Base-by-base conservation (phyloP, 2,888 invertebrate genomes). In the Orthosia gothica region DNA sequence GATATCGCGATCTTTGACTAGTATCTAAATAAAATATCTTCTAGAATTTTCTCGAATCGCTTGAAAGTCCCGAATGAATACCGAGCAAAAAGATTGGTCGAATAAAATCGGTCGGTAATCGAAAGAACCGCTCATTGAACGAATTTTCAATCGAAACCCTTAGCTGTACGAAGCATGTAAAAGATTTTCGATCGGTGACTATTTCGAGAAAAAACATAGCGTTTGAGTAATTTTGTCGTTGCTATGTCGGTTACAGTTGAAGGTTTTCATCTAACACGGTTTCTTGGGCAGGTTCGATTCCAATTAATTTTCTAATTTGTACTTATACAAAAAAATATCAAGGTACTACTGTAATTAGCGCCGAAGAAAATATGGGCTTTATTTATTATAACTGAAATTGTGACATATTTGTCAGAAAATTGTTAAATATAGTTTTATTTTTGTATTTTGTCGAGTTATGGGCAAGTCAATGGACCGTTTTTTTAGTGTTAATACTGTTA, bases 161-260 rank as follows among this genome's bases (percentile, higher is more conserved):
- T 70, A 76, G 67, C 32, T 59, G 62, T 26, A 54, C 66, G 45
- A 62, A 64, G 62, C 40, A 70, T 64, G 64, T 71, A 79, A 82
- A 83, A 64, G 83, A 70, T 72, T 78, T 82, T 81, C 62, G 32
- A 75, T 82, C 57, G 61, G 57, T 61, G 55, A 72, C 50, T 73
- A 59, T 83, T 79, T 72, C 61, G 26, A 54, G 40, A 64, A 76
- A n/a, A 76, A 68, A 72, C 52, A 57, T 64, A n/a, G 20, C 16
- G 47, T 54, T 73, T n/a, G 12, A 67, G 67, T 63, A 23, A 55
- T 76, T 69, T 74, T n/a, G 13, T 64, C 58, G 20, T 59, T 63
- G 11, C 23, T 47, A 57, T 57, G 55, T 40, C 5, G 20, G 18
- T 66, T 49, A 23, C 5, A 45, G 2, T 50, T 45, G 18, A 26